Evolutionary conservation across 2,113 vertebrate genomes (phyloP).

Genomic region (Brachyhypopomus occidentalis): DNA sequence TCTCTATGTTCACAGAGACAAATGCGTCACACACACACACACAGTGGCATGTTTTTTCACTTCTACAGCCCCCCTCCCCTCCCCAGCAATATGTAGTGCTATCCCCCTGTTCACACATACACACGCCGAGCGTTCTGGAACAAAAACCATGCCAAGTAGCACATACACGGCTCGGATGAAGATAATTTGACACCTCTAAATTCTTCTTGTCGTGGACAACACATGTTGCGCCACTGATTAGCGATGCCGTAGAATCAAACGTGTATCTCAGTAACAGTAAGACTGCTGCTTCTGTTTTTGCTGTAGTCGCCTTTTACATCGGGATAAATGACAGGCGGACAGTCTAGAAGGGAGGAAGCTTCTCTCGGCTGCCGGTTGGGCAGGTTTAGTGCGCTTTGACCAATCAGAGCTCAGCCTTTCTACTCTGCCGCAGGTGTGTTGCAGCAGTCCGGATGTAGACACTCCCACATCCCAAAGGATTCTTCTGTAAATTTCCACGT

Average conservation of each 20-base stretch:
- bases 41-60: neutral
- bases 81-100: neutral
- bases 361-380: too few species aligned
- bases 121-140: neutral
- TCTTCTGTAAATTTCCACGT: neutral
- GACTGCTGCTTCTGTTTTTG: too few species aligned
- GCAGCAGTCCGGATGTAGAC: too few species aligned
- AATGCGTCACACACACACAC: neutral
- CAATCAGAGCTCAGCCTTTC: too few species aligned
- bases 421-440: too few species aligned
- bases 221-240: neutral
- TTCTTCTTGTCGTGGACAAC: neutral
- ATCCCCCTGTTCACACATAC: slow-evolving; percentile 1
- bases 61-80: neutral
- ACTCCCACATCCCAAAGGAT: neutral
- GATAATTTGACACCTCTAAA: neutral
- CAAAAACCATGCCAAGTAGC: neutral
- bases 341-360: too few species aligned
- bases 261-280: too few species aligned
- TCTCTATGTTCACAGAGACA: neutral
- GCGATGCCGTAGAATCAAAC: neutral
- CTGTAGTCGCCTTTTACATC: too few species aligned
- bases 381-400: too few species aligned
- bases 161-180: neutral
- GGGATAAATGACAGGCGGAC: too few species aligned